A percentile compares a stretch with the other conserved stretches of the same genome.
Conservation (phyloP, 2,888 invertebrate genomes). For the Metellina segmentata region DNA sequence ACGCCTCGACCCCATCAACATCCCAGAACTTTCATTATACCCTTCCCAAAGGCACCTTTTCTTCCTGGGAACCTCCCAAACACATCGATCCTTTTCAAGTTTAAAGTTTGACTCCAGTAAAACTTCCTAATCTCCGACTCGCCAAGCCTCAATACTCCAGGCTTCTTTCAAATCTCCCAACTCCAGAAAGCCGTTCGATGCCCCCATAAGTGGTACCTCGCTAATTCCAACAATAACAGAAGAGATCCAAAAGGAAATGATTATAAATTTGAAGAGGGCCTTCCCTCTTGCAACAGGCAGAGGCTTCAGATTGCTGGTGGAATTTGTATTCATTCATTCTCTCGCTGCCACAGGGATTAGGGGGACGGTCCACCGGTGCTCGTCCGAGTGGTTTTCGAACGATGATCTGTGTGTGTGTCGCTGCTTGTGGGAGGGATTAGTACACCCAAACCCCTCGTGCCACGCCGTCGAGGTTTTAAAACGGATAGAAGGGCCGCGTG, state of each 20-base stretch:
- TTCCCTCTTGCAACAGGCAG: background rate
- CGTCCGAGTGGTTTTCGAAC: background rate
- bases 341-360: constrained; percentile 18
- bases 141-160: background rate
- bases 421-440: background rate
- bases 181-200: constrained; percentile 9
- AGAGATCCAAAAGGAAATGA: constrained; percentile 4
- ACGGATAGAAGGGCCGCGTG: too few species aligned
- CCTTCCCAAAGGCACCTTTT: too few species aligned
- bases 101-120: background rate
- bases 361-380: constrained; percentile 5
- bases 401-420: background rate
- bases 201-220: constrained; percentile 21
- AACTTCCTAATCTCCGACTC: constrained; percentile 2
- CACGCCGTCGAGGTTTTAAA: too few species aligned
- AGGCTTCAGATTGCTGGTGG: background rate
- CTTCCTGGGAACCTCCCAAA: too few species aligned
- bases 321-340: constrained; percentile 24
- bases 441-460: too few species aligned
- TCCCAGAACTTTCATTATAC: too few species aligned
- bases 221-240: constrained; percentile 54
- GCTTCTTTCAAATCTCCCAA: constrained; percentile 5
- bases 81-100: too few species aligned
- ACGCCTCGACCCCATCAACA: too few species aligned
- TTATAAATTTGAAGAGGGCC: constrained; percentile 41